A percentile compares a stretch with the other conserved stretches of the same genome.
Conservation (phyloP, 2,113 vertebrate species). For the Hydrochoerus hydrochaeris region DNA sequence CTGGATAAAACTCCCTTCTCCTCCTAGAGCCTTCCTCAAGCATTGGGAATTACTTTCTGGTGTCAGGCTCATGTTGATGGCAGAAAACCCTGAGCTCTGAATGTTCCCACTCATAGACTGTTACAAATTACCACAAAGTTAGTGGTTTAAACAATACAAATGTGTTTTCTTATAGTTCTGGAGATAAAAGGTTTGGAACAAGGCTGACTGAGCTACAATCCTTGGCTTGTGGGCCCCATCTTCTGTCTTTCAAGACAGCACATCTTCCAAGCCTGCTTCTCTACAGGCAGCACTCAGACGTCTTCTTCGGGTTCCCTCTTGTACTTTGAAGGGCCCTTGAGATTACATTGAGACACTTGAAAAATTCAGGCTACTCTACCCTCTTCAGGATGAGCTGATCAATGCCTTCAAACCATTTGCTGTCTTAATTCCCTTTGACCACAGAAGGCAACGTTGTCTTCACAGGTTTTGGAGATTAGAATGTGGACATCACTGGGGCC, state of each 20-base stretch:
- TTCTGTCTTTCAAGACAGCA: neutral
- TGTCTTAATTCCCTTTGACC: neutral
- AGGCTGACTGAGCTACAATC: neutral
- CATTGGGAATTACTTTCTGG: neutral
- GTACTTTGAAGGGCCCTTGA: neutral
- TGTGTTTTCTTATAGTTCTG: neutral
- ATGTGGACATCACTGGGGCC: accelerated
- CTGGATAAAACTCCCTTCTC: neutral
- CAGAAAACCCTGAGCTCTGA: neutral
- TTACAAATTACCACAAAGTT: neutral
- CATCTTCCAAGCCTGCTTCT: neutral
- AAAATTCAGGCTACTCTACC: neutral
- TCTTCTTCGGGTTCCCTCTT: neutral
- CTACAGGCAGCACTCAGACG: neutral
- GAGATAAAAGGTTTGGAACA: neutral
- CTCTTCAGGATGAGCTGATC: neutral
- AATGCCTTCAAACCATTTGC: neutral
- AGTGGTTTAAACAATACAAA: neutral
- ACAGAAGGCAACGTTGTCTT: neutral
- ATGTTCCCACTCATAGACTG: neutral
- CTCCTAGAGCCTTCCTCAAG: neutral
- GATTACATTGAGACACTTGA: neutral
- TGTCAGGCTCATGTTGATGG: neutral
- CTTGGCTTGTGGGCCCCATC: neutral
- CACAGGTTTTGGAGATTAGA: too few relatives aligned